phyloP scores from a whole-genome alignment of 2,113 vertebrate genomes.

The Nansenia antarctica region DNA sequence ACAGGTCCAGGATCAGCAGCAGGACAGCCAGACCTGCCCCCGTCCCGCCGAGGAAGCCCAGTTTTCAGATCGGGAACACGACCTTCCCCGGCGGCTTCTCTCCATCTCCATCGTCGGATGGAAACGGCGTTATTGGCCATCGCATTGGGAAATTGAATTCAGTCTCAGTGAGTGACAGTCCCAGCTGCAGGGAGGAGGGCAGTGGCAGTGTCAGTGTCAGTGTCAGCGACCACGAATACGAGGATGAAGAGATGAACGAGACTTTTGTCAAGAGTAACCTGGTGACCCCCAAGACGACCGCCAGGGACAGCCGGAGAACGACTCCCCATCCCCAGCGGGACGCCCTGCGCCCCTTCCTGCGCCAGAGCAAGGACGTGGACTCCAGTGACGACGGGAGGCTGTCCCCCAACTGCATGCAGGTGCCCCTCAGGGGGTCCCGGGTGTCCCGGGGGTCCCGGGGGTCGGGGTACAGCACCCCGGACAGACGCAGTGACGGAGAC shows the following conservation, averaged over 20 bases:
- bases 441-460: slow-evolving; percentile 39
- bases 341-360: slow-evolving; percentile 51
- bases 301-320: slow-evolving; percentile 34
- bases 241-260: slow-evolving; percentile 80
- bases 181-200: slow-evolving; percentile 40
- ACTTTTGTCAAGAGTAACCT: slow-evolving; percentile 78
- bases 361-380: slow-evolving; percentile 76
- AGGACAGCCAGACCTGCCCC: slow-evolving; percentile 61
- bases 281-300: slow-evolving; percentile 51
- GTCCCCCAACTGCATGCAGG: slow-evolving; percentile 57
- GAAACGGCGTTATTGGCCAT: slow-evolving; percentile 26
- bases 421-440: slow-evolving; percentile 39
- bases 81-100: neutral
- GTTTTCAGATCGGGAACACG: slow-evolving; percentile 39
- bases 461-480: slow-evolving; percentile 83
- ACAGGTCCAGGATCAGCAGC: slow-evolving; percentile 53
- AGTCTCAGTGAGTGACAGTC: slow-evolving; percentile 28
- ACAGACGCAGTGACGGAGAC: slow-evolving; percentile 80
- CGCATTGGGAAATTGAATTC: slow-evolving; percentile 25
- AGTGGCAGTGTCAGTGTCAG: too few relatives aligned
- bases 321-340: slow-evolving; percentile 26
- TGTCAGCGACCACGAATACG: slow-evolving; percentile 81
- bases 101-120: slow-evolving; percentile 31
- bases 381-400: slow-evolving; percentile 73
- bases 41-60: slow-evolving; percentile 52